Percentiles rank a stretch among this genome's conserved stretches.
Conservation (phyloP, 1,140 invertebrate species). For the Pseudoatta argentina region DNA sequence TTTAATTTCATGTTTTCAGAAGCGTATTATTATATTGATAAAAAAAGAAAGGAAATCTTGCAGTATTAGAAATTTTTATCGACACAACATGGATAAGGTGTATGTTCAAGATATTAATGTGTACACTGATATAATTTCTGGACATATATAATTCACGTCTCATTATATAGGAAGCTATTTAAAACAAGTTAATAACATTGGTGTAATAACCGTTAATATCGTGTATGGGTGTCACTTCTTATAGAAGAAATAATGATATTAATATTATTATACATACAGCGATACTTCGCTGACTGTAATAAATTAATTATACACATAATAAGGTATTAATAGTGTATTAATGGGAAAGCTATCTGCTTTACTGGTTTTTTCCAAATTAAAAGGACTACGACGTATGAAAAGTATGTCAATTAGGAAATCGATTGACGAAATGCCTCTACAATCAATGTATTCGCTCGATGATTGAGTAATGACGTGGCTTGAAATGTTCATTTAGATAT, state of each 20-base stretch:
- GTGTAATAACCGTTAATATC: slow-evolving; percentile 12
- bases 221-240: neutral
- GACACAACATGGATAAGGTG: slow-evolving; percentile 8
- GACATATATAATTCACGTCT: neutral
- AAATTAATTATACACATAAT: slow-evolving; percentile 18
- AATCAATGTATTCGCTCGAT: slow-evolving; percentile 29
- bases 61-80: slow-evolving; percentile 4
- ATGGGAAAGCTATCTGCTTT: neutral
- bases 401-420: slow-evolving; percentile 15
- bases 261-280: neutral
- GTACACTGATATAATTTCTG: slow-evolving; percentile 19
- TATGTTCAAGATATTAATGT: neutral
- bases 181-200: slow-evolving; percentile 37
- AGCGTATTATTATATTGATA: neutral
- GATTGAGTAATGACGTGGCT: slow-evolving; percentile 56
- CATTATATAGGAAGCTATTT: slow-evolving; percentile 45
- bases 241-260: neutral
- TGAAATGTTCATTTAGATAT: slow-evolving; percentile 56
- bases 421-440: slow-evolving; percentile 28
- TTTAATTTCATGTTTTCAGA: neutral
- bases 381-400: slow-evolving; percentile 5
- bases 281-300: neutral
- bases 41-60: slow-evolving; percentile 27
- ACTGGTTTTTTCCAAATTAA: neutral
- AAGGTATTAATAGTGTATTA: neutral